A percentile compares a stretch with the other conserved stretches of the same genome.
Conservation (phyloP, 2,797 vertebrate species). For the Otus scops region DNA sequence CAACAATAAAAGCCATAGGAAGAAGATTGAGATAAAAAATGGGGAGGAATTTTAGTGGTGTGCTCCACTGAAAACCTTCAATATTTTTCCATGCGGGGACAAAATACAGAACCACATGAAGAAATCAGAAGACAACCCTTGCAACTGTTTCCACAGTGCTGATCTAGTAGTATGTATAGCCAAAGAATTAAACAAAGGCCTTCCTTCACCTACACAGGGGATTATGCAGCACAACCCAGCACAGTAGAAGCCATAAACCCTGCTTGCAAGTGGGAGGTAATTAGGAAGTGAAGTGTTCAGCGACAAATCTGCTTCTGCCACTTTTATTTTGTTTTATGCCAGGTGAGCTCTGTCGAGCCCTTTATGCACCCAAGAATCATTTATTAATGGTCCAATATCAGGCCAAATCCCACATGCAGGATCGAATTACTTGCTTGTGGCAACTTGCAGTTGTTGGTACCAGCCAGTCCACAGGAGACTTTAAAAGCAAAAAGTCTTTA, state of each 20-base stretch:
- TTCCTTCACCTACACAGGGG: neutral
- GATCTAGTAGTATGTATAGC: neutral
- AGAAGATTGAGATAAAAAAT: conserved; percentile 6
- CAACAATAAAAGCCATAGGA: neutral
- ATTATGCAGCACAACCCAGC: accelerated
- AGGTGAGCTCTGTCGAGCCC: neutral
- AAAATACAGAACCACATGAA: conserved; percentile 8
- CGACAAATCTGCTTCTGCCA: neutral
- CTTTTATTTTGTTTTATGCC: neutral
- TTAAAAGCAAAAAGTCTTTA: neutral
- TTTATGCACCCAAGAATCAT: neutral
- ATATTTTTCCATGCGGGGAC: neutral
- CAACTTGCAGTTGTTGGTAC: neutral
- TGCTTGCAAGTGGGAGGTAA: neutral
- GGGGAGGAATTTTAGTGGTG: neutral
- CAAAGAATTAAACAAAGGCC: neutral
- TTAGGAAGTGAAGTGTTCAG: neutral
- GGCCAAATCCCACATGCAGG: accelerated
- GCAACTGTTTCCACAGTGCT: neutral
- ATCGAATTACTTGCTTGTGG: neutral
- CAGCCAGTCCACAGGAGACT: neutral
- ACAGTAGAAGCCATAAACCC: neutral
- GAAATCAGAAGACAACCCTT: neutral
- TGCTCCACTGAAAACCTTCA: neutral
- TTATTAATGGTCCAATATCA: neutral